Conservation (phyloP, 1,140 invertebrate genomes). For the Neuroterus valhalla region DNA sequence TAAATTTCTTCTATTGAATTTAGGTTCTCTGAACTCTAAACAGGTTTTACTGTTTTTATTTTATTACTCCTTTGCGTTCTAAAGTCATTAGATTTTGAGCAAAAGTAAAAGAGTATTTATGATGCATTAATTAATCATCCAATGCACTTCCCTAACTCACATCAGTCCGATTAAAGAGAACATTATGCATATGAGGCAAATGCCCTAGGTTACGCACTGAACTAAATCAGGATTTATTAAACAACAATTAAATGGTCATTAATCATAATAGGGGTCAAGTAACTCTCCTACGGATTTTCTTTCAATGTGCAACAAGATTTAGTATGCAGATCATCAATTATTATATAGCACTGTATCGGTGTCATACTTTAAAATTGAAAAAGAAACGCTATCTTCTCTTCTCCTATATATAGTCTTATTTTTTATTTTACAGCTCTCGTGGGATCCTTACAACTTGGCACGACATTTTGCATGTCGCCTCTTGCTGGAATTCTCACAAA, state of each 20-base stretch:
- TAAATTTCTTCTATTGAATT: too few relatives aligned
- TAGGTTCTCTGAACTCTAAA: too few relatives aligned
- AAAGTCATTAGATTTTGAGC: background rate
- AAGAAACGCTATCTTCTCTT: background rate
- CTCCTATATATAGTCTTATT: background rate
- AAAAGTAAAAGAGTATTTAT: background rate
- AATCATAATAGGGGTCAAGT: slow-evolving; percentile 61
- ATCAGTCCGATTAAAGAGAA: slow-evolving; percentile 2
- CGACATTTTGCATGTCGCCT: slow-evolving; percentile 92
- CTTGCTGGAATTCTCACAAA: slow-evolving; percentile 92
- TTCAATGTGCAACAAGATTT: slow-evolving; percentile 24
- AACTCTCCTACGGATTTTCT: slow-evolving; percentile 35
- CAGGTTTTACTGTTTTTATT: too few relatives aligned
- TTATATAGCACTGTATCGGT: background rate
- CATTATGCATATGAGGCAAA: slow-evolving; percentile 32
- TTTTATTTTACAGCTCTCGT: slow-evolving; percentile 84
- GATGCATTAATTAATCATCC: slow-evolving; percentile 1
- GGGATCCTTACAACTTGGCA: slow-evolving; percentile 90
- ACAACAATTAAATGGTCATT: slow-evolving; percentile 58
- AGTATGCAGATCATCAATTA: background rate
- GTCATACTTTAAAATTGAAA: background rate
- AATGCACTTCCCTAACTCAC: background rate
- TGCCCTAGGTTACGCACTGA: slow-evolving; percentile 42
- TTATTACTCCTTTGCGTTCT: too few relatives aligned
- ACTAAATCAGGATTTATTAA: slow-evolving; percentile 50